These are phyloP conservation scores for Tokudaia muenninki DNA, from an alignment of 2,797 vertebrate species.

Conservation along the genomic window DNA sequence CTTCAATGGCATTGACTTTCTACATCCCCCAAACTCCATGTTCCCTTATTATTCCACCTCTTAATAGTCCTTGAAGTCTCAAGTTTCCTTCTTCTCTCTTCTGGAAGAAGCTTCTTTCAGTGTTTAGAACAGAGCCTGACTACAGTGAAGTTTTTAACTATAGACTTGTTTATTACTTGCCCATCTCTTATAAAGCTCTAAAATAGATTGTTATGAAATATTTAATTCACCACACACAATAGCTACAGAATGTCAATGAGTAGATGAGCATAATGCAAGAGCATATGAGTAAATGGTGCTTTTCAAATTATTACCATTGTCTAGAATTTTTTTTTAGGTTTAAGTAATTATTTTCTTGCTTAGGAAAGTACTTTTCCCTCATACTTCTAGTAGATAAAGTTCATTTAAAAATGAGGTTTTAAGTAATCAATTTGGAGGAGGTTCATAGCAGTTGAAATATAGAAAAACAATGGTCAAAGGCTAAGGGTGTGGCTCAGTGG, in stretches of 20 bases:
- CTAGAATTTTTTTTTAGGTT: not conserved
- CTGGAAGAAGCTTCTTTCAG: not conserved
- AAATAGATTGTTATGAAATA: not conserved
- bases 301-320: not conserved
- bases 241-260: not conserved
- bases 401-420: not conserved
- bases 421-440: not conserved
- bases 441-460: not conserved
- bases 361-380: not conserved
- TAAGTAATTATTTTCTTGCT: not conserved
- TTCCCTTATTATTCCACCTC: not conserved
- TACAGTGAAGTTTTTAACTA: not conserved
- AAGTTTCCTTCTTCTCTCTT: not conserved
- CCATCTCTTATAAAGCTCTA: not conserved
- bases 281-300: not conserved
- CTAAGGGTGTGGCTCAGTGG: not conserved
- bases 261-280: not conserved
- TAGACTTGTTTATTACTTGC: not conserved
- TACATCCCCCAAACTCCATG: not conserved
- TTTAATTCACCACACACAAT: not conserved
- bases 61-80: not conserved
- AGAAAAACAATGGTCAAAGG: not conserved
- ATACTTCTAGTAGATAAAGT: not conserved
- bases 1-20: not conserved
- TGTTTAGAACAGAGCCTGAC: not conserved